A percentile compares a stretch with the other conserved stretches of the same genome.
These are phyloP conservation scores for Microctonus hyperodae DNA, from an alignment of 2,888 invertebrate genomes.

Conservation along the genomic window DNA sequence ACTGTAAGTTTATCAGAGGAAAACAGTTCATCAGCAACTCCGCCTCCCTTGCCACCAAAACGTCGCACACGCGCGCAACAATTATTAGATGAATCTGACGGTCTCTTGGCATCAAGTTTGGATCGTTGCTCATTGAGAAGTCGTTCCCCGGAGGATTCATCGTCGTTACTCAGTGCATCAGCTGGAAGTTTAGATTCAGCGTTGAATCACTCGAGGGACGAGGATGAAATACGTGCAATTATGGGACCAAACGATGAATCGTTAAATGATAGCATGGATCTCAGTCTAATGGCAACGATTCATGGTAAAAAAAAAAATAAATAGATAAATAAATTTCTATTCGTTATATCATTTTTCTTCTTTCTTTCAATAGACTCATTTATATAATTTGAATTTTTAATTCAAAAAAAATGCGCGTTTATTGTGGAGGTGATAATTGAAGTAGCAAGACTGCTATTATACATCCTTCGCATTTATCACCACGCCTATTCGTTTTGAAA, in stretches of 20 bases:
- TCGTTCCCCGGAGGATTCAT: conserved; percentile 76
- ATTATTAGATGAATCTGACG: conserved; percentile 63
- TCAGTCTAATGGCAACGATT: conserved; percentile 61
- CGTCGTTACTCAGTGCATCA: conserved; percentile 72
- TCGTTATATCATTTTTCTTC: not conserved
- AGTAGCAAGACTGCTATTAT: conserved; percentile 3
- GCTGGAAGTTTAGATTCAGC: conserved; percentile 88
- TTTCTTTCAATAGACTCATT: not conserved
- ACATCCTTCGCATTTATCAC: not conserved
- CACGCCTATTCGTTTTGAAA: not conserved
- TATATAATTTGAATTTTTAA: not conserved
- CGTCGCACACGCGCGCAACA: conserved; percentile 68
- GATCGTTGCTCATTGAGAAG: conserved; percentile 79
- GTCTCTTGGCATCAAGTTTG: conserved; percentile 71
- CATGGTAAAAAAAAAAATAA: conserved; percentile 59
- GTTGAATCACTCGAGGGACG: conserved; percentile 85
- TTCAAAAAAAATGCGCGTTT: not conserved
- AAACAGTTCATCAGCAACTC: conserved; percentile 71
- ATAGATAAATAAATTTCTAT: not conserved
- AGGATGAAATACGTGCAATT: conserved; percentile 74
- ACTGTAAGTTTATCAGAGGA: conserved; percentile 57
- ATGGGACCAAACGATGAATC: conserved; percentile 66
- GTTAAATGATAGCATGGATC: conserved; percentile 60
- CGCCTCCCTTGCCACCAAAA: conserved; percentile 83
- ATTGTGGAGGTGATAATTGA: conserved; percentile 30